A percentile compares a stretch with the other conserved stretches of the same genome.
phyloP scores from a whole-genome alignment of 2,888 invertebrate genomes.

The Ormyrus nitidulus region DNA sequence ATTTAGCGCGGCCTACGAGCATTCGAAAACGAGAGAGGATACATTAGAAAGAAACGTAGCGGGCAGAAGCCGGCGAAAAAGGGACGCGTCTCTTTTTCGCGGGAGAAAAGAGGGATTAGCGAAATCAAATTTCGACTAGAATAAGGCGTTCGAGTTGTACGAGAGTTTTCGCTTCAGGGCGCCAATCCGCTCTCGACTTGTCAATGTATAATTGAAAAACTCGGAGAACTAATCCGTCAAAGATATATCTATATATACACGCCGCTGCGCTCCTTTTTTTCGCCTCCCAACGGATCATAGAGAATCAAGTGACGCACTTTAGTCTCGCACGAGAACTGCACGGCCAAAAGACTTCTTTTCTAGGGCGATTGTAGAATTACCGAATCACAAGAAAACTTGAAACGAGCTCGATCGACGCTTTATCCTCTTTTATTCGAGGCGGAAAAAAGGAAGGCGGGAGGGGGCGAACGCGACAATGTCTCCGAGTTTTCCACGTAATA shows the following conservation, averaged over 20 bases:
- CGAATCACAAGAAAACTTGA: too few species aligned
- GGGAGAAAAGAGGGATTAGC: neutral
- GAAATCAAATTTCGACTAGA: neutral
- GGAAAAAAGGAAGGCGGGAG: too few species aligned
- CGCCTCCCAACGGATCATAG: too few species aligned
- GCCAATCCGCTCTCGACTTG: conserved; percentile 35
- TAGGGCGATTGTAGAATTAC: too few species aligned
- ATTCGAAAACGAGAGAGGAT: conserved; percentile 10
- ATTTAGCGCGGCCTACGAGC: conserved; percentile 27
- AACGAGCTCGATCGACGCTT: too few species aligned
- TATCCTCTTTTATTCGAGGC: too few species aligned
- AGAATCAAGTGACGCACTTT: too few species aligned
- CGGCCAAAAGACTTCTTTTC: too few species aligned
- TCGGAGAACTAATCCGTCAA: neutral
- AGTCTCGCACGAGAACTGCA: too few species aligned
- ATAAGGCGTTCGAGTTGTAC: neutral
- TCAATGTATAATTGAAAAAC: neutral
- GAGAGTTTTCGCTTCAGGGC: neutral
- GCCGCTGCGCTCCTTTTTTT: too few species aligned
- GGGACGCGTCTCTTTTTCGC: neutral
- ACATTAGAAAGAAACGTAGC: neutral
- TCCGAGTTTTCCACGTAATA: neutral
- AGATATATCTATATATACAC: too few species aligned
- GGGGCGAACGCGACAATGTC: neutral
- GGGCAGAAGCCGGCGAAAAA: too few species aligned